A percentile compares a stretch with the other conserved stretches of the same genome.
Conservation (phyloP, 2,888 invertebrate genomes). For the Papilio gigon region DNA sequence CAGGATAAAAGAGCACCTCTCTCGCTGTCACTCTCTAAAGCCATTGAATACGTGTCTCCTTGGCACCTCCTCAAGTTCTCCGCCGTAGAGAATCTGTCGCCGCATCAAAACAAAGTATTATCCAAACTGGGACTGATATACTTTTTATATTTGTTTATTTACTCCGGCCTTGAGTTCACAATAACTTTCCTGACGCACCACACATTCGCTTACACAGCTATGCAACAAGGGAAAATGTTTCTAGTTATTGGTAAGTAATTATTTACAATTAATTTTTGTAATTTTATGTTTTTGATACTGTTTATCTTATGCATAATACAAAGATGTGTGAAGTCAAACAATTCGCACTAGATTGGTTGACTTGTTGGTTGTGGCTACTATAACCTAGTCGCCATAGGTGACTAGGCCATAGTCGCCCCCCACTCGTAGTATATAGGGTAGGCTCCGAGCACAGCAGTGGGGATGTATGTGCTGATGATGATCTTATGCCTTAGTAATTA, state of each 20-base stretch:
- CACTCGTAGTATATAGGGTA: no score
- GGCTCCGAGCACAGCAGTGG: no score
- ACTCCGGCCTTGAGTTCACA: conserved; percentile 98
- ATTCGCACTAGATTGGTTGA: no score
- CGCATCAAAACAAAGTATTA: conserved; percentile 84
- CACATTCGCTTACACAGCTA: conserved; percentile 93
- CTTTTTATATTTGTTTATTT: conserved; percentile 96
- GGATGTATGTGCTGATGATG: no score
- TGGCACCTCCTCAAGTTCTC: conserved; percentile 82
- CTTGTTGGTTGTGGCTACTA: no score
- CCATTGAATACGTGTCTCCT: conserved; percentile 78
- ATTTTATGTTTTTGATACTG: no score
- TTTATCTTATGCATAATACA: no score
- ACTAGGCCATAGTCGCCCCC: no score
- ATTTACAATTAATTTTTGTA: background rate
- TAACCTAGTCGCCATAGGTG: no score
- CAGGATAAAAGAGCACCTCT: conserved; percentile 88
- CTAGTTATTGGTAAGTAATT: conserved; percentile 89
- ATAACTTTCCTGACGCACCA: conserved; percentile 97
- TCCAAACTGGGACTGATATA: conserved; percentile 88
- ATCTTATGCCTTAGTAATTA: no score
- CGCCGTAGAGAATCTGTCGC: conserved; percentile 85
- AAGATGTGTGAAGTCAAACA: no score
- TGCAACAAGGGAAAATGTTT: conserved; percentile 99
- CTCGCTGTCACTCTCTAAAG: conserved; percentile 84